Evolutionary conservation across 1,140 invertebrate species (phyloP), one percentile per base, ranked within the genome.

Genomic region (Heliconius hewitsoni): DNA sequence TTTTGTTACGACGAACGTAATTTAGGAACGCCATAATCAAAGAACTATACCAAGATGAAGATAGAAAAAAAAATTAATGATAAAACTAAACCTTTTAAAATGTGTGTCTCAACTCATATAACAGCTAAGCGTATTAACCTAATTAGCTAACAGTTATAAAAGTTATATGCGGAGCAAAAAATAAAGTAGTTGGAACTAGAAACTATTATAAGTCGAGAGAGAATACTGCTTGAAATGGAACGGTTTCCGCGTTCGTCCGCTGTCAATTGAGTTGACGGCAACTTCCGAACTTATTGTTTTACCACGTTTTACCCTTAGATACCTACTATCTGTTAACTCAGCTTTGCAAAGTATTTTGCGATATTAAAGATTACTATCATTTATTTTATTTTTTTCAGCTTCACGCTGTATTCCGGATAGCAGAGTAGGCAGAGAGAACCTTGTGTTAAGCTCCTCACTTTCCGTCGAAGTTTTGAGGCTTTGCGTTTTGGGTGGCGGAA

Each of bases 281-380:
- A 79, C 81, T 82, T 82, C 81, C 78, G 77, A 82, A 82, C 77
- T 82, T 73, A 82, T 79, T 82, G 81, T 82, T 82, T 79, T 79
- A 75, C 60, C 18, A 71, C 50, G 71, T 60, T 80, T 73, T 73
- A 39, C 39, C 71, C 74, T 77, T 72, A 46, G 74, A 75, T 75
- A 75, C 74, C 30, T 75, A 57, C 74, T 52, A 55, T 77, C 70
- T 77, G 70, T 37, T 77, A 72, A 34, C 42, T 66, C 18, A 52
- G 66, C 76, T 46, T 71, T 75, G 37, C 8, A 72, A 72, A 72
- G 71, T 72, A 72, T 42, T 72, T 72, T 72, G 8, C 30, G 18
- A 39, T 39, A 34, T 72, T 42, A 39, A 39, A 42, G 34, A 72
- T 39, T 72, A 72, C 8, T 71, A 9, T 37, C 34, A 71, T 37